These are phyloP conservation scores for Hyles euphorbiae DNA, from an alignment of 1,140 invertebrate species.

Conservation along the genomic window DNA sequence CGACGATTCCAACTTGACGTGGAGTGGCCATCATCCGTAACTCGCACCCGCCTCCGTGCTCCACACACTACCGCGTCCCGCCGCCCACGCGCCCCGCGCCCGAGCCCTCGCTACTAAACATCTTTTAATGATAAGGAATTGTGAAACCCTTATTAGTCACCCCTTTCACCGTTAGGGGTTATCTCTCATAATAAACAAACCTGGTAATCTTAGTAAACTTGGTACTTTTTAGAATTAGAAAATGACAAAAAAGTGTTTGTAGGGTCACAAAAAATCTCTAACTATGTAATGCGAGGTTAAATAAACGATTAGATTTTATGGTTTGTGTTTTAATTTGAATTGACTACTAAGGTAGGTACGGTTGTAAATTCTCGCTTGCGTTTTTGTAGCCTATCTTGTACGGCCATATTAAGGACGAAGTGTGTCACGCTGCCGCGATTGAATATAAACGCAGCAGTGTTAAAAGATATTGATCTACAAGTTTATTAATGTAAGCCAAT, in stretches of 20 bases:
- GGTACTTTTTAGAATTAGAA: no score
- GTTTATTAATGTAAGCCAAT: no score
- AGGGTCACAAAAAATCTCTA: no score
- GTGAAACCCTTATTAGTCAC: slow-evolving; percentile 31
- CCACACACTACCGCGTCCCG: slow-evolving; percentile 29
- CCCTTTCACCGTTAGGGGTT: slow-evolving; percentile 18
- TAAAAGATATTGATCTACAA: no score
- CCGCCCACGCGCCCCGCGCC: slow-evolving; percentile 35
- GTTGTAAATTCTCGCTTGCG: no score
- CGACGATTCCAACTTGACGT: slow-evolving; percentile 40
- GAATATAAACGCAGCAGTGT: no score
- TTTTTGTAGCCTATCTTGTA: no score
- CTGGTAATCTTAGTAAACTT: background rate
- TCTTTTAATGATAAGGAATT: slow-evolving; percentile 4
- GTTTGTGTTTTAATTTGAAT: background rate
- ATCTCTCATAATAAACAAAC: background rate
- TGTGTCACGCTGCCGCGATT: no score
- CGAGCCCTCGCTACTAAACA: slow-evolving; percentile 24
- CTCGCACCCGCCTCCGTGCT: slow-evolving; percentile 39
- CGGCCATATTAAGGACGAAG: no score
- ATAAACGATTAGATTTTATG: background rate
- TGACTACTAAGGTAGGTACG: no score
- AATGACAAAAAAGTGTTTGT: no score
- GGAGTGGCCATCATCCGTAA: slow-evolving; percentile 52
- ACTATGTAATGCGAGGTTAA: no score